A percentile compares a stretch with the other conserved stretches of the same genome.
Conservation (phyloP, 2,797 vertebrate genomes). For the Sebastes kiyomatsui region DNA sequence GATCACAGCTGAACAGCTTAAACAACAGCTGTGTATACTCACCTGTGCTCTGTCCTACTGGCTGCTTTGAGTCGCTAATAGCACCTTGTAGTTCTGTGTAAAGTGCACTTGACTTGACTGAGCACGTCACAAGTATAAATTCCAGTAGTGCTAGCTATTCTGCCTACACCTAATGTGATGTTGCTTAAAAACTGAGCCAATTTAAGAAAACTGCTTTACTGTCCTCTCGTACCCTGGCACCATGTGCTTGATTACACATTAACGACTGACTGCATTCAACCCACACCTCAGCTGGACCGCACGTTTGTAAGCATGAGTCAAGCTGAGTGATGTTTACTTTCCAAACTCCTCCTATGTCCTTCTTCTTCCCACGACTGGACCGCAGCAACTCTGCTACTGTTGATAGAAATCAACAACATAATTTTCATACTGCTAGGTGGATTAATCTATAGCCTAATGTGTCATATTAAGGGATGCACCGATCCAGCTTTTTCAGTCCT, state of each 20-base stretch:
- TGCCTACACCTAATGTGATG: background rate
- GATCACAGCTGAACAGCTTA: constrained; percentile 18
- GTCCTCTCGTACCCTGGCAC: background rate
- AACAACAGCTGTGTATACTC: constrained; percentile 30
- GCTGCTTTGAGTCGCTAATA: background rate
- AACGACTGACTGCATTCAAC: background rate
- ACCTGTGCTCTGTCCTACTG: background rate
- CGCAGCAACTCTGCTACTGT: constrained; percentile 27
- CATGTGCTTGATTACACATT: background rate
- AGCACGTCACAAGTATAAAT: background rate
- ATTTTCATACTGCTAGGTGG: too few relatives aligned
- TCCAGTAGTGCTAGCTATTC: constrained; percentile 6
- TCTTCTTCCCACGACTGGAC: constrained; percentile 22
- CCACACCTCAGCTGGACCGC: background rate
- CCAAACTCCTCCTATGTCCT: constrained; percentile 34
- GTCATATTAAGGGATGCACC: too few relatives aligned
- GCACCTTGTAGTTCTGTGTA: background rate
- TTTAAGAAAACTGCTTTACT: background rate
- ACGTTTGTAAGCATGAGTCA: constrained; percentile 62
- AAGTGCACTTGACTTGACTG: background rate
- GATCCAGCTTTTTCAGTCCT: too few relatives aligned
- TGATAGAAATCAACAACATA: constrained; percentile 40
- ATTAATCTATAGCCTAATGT: too few relatives aligned
- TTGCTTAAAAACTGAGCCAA: background rate
- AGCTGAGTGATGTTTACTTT: constrained; percentile 42